Evolutionary conservation across 2,113 vertebrate species (phyloP), one percentile per base, ranked within the genome.

Genomic region (Triplophysa tibetana): DNA sequence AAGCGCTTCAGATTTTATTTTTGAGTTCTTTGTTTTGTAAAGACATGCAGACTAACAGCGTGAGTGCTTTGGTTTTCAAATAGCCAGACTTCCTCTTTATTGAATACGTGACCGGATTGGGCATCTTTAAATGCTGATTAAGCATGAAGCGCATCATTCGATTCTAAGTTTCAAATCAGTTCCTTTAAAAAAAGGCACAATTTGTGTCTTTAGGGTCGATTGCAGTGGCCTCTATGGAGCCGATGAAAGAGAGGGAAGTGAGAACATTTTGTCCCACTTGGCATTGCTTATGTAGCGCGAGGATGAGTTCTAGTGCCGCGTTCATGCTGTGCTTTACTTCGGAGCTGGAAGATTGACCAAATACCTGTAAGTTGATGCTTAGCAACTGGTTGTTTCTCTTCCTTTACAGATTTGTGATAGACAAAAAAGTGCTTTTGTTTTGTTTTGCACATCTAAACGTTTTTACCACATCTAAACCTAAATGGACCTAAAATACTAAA

Each of bases 351-450:
- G 62, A 79, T 69, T 67, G 38, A 48, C 75, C 76, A 69, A 80
- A 85, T 79, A 62, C 81, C 78, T 52, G 33, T 52, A 54, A 83
- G 76, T 73, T 33, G 81, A 70, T 65, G 76, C 87, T 86, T 85
- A 80, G 85, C 77, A 85, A 86, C 85, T 76, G 48, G 52, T 19
- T 33, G 50, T 69, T 23, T 50, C 60, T 54, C 82, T 54, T 21
- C 43, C 11, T 45, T 45, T 45, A 1, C 11, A 11, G 43, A 45
- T 45, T 45, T 45, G 43, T 45, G 10, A 38, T 38, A 38, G 33
- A 38, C 33, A 8, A 38, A 38, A 38, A 38, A 7, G 6, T 38
- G 33, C 33, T 38, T 38, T 38, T 6, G 33, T 38, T 6, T 38
- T 38, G 33, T 38, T 7, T 38, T 7, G 33, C 33, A 38, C 3